Percentiles rank a stretch among this genome's conserved stretches.
Evolutionary conservation across 2,113 vertebrate genomes (phyloP).

Genomic region (Paedocypris sp.): DNA sequence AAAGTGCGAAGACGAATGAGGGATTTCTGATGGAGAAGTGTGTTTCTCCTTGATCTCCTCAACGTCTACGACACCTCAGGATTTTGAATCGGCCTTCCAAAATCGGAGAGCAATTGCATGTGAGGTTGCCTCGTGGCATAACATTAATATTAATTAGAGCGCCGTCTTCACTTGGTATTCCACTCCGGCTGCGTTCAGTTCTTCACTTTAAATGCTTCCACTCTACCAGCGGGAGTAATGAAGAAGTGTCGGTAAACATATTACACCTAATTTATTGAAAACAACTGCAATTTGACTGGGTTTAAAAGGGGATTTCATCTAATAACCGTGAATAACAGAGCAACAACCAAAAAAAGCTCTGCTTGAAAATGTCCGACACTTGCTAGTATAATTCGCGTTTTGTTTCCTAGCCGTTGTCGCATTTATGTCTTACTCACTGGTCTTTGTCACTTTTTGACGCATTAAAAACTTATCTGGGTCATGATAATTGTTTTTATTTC

Average conservation of each 20-base stretch:
- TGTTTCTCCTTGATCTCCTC: conserved; percentile 33
- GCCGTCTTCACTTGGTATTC: conserved; percentile 50
- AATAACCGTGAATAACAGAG: conserved; percentile 2
- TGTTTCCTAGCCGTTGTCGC: too few species aligned
- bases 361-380: background rate
- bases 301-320: conserved; percentile 14
- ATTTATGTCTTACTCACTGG: too few species aligned
- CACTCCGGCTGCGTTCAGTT: conserved; percentile 17
- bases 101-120: conserved; percentile 48
- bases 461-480: too few species aligned
- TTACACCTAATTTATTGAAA: conserved; percentile 19
- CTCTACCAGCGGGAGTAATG: conserved; percentile 3
- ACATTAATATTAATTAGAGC: conserved; percentile 56
- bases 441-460: too few species aligned
- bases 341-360: background rate
- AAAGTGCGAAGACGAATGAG: background rate
- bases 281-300: background rate
- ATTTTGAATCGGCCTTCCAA: conserved; percentile 39
- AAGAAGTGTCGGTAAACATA: conserved; percentile 20
- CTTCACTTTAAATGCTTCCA: conserved; percentile 14
- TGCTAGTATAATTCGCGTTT: too few species aligned
- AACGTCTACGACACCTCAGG: conserved; percentile 40
- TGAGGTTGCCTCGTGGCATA: conserved; percentile 48
- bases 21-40: conserved; percentile 39
- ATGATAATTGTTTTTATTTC: too few species aligned